Conservation (phyloP, 2,797 vertebrate genomes). For the Muraenolepis orangiensis region DNA sequence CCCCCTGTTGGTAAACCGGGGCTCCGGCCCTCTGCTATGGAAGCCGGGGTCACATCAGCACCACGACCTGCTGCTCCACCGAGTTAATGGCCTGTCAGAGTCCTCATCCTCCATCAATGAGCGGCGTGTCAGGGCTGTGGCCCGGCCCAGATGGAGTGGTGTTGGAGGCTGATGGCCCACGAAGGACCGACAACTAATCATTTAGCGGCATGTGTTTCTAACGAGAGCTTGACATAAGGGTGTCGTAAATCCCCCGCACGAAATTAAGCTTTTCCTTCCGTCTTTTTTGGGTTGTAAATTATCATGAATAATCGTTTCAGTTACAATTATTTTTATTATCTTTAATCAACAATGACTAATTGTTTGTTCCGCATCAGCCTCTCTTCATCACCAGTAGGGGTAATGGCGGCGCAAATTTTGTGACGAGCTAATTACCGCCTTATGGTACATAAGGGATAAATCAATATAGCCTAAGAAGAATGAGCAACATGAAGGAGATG, state of each 20-base stretch:
- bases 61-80: background rate
- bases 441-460: background rate
- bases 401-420: background rate
- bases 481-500: background rate
- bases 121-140: background rate
- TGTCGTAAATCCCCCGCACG: background rate
- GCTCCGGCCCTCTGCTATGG: no score
- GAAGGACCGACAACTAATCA: background rate
- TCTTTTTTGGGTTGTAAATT: background rate
- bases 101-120: background rate
- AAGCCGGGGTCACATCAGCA: no score
- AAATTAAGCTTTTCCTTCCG: background rate
- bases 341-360: background rate
- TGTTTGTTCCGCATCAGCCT: background rate
- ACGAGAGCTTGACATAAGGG: background rate
- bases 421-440: background rate
- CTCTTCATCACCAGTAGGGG: background rate
- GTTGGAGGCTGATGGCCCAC: background rate
- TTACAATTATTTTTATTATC: background rate
- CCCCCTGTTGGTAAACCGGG: no score
- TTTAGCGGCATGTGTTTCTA: background rate
- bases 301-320: background rate
- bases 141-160: background rate
- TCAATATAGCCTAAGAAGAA: background rate
- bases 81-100: background rate